phyloP scores from a whole-genome alignment of 1,140 invertebrate species.

The Trichomalopsis sarcophagae region DNA sequence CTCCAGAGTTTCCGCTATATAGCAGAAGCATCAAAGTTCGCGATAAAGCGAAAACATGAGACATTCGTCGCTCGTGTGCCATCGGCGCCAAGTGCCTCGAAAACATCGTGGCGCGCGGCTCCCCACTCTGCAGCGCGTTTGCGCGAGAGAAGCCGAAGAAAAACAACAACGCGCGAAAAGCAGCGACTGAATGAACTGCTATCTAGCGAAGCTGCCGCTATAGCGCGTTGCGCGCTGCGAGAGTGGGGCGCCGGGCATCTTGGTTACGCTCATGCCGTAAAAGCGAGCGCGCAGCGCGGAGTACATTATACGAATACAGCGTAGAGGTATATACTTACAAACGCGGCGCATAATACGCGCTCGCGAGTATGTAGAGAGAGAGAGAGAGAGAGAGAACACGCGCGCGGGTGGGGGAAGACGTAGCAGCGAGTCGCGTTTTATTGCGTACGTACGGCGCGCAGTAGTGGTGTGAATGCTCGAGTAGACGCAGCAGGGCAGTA shows the following conservation, averaged over 20 bases:
- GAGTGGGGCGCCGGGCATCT: neutral
- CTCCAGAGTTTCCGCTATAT: no score
- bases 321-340: conserved; percentile 1
- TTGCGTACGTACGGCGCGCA: conserved; percentile 25
- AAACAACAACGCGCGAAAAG: neutral
- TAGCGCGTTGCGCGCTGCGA: neutral
- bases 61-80: no score
- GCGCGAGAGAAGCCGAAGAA: neutral
- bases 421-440: conserved; percentile 13
- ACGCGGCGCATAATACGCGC: conserved; percentile 9
- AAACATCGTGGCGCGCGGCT: no score
- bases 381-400: neutral
- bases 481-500: neutral
- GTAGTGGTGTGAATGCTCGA: neutral
- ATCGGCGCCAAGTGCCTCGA: no score
- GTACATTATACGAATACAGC: neutral
- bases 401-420: neutral
- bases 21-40: no score
- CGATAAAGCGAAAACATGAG: no score
- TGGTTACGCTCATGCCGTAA: conserved; percentile 9
- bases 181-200: neutral
- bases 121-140: no score
- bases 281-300: neutral
- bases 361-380: neutral
- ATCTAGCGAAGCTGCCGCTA: neutral